Evolutionary conservation across 2,797 vertebrate genomes (phyloP).

Genomic region (Hydrocynus forskahlii): DNA sequence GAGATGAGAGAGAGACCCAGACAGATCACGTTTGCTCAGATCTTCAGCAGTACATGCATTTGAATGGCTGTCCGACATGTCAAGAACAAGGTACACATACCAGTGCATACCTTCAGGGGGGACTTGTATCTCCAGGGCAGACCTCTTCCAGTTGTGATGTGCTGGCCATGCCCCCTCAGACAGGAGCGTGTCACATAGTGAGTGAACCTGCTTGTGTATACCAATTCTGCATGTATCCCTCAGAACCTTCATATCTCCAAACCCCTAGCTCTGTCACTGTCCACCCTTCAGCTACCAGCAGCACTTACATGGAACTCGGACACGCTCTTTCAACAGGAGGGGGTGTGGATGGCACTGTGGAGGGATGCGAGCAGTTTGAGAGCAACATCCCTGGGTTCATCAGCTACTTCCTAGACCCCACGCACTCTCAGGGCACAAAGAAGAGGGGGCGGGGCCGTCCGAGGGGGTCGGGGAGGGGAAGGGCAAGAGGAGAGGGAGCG

Average conservation of each 20-base stretch:
- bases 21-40: slow-evolving; percentile 48
- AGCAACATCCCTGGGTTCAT: slow-evolving; percentile 77
- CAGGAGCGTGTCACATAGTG: slow-evolving; percentile 1
- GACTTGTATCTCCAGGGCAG: not conserved
- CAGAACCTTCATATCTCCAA: slow-evolving; percentile 36
- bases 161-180: slow-evolving; percentile 26
- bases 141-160: slow-evolving; percentile 11
- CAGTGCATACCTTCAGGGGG: not conserved
- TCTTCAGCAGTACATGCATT: slow-evolving; percentile 1
- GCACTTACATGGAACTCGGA: not conserved
- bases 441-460: not conserved
- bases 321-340: not conserved
- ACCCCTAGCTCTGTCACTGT: not conserved
- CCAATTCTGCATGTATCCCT: slow-evolving; percentile 20
- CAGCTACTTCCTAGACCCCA: slow-evolving; percentile 68
- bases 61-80: slow-evolving; percentile 7
- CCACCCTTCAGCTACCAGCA: not conserved
- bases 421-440: slow-evolving; percentile 3
- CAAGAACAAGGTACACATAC: slow-evolving; percentile 7
- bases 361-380: slow-evolving; percentile 65
- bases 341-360: not conserved
- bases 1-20: slow-evolving; percentile 62
- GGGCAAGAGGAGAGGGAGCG: slow-evolving; percentile 19
- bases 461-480: not conserved
- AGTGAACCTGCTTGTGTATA: slow-evolving; percentile 30